phyloP scores from a whole-genome alignment of 1,140 invertebrate genomes.

The Cyrtorhinus lividipennis region DNA sequence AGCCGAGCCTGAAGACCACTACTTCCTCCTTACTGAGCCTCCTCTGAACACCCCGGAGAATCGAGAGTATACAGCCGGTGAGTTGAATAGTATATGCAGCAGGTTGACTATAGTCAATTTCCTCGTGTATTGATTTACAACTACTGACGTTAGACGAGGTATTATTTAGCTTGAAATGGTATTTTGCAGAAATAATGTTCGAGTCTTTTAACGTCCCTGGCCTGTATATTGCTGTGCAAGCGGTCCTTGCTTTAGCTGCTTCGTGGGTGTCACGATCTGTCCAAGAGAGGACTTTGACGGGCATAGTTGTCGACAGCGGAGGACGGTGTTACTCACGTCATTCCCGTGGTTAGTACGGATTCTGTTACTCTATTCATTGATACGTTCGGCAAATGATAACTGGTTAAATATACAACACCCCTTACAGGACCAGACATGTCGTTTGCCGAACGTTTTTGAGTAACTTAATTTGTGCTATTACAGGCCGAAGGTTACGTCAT shows the following conservation, averaged over 20 bases:
- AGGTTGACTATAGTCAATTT: too few species aligned
- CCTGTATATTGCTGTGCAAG: slow-evolving; percentile 96
- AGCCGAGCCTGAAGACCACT: slow-evolving; percentile 98
- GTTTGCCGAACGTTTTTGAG: not conserved
- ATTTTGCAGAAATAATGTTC: slow-evolving; percentile 99
- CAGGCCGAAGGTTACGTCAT: slow-evolving; percentile 98
- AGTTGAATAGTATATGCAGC: too few species aligned
- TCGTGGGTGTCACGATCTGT: slow-evolving; percentile 87
- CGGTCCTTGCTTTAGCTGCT: slow-evolving; percentile 92
- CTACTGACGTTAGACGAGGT: too few species aligned
- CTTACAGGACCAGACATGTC: not conserved
- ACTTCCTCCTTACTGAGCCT: slow-evolving; percentile 97
- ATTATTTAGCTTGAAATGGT: too few species aligned
- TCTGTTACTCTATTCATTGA: slow-evolving; percentile 6
- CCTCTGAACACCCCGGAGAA: slow-evolving; percentile 99
- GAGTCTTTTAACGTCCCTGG: slow-evolving; percentile 99
- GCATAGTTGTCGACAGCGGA: slow-evolving; percentile 96
- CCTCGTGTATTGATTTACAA: too few species aligned
- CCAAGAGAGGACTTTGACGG: slow-evolving; percentile 84
- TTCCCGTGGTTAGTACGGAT: slow-evolving; percentile 71
- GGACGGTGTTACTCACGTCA: slow-evolving; percentile 99
- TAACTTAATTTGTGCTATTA: slow-evolving; percentile 24
- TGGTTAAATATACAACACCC: too few species aligned
- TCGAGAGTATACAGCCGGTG: slow-evolving; percentile 85
- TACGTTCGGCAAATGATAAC: too few species aligned